Base-by-base conservation (phyloP, 2,888 invertebrate species). In the Thymelicus sylvestris region DNA sequence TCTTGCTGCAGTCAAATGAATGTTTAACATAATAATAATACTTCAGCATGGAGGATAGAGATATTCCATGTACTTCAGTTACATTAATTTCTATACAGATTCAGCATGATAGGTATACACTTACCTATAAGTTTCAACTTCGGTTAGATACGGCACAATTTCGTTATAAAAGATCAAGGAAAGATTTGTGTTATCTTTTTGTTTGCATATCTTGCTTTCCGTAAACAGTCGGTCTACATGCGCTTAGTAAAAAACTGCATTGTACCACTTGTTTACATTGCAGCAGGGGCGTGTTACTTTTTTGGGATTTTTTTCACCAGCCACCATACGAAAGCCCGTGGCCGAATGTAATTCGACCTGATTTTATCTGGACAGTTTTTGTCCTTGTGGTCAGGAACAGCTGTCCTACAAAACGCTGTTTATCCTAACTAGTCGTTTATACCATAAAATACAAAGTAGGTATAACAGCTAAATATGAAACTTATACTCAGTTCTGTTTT, bases 291-390 rank as follows among this genome's bases (percentile, higher is more conserved):
- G 48, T 78, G 76, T 80, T 81, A 57, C 24, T 87, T 86, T 86
- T 85, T 83, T 79, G 77, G 79, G 76, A 79, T 84, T 90, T 91
- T 31, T 91, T 91, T 89, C 82, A 73, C 80, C 77, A 79, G 76
- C 81, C 81, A 78, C 79, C 78, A 78, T 76, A 78, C 80, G 79
- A 68, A 63, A 63, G 79, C 85, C 88, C 89, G 81, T 88, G 88
- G 90, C 86, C 87, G 79, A 89, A 88, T 88, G 93, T 90, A 93
- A 93, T 87, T 86, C 87, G 93, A 93, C 88, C 93, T 92, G 93
- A 93, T 93, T 85, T 84, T 93, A 93, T 93, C 93, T 82, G 86
- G 78, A 83, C 82, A 83, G 82, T 93, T 92, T 93, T 93, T 93
- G 90, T 83, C 81, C 83, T 83, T 91, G 93, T 85, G 92, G 93